Percentiles rank a stretch among this genome's conserved stretches.
Conservation (phyloP, 64 coral and sea anemone genomes). For the Hydrozoanthus tunicans region DNA sequence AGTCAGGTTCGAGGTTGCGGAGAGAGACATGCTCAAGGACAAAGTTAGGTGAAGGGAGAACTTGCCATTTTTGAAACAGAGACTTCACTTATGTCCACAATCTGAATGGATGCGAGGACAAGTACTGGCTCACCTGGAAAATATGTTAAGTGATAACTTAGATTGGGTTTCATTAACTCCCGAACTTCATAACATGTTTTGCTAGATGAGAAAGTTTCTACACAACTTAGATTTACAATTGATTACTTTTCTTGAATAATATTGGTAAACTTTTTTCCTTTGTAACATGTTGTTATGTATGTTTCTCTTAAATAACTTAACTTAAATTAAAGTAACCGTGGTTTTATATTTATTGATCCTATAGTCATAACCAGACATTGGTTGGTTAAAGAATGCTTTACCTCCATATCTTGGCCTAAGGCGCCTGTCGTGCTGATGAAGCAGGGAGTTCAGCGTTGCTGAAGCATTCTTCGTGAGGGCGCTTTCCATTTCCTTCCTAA, state of each 20-base stretch:
- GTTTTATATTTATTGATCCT: not conserved
- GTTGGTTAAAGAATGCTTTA: not conserved
- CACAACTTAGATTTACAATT: too few relatives aligned
- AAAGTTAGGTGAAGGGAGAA: not conserved
- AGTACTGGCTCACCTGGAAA: constrained; percentile 53
- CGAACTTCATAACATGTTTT: not conserved
- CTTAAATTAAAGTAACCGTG: not conserved
- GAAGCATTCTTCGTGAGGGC: constrained; percentile 38
- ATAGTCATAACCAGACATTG: not conserved
- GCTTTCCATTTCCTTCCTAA: too few relatives aligned
- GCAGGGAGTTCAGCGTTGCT: constrained; percentile 5
- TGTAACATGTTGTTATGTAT: not conserved
- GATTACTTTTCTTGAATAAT: too few relatives aligned
- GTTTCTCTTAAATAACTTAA: not conserved
- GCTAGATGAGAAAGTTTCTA: not conserved
- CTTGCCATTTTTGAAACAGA: constrained; percentile 80
- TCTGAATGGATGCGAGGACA: constrained; percentile 55
- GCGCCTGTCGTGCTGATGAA: constrained; percentile 39
- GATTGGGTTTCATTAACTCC: too few relatives aligned
- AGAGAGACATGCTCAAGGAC: not conserved
- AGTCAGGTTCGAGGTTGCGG: too few relatives aligned
- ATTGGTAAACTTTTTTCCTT: too few relatives aligned
- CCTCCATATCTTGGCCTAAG: constrained; percentile 62
- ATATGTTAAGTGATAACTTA: not conserved
- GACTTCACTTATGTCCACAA: constrained; percentile 79